Base-by-base conservation (phyloP, 1,140 invertebrate species). In the Tribolium castaneum region DNA sequence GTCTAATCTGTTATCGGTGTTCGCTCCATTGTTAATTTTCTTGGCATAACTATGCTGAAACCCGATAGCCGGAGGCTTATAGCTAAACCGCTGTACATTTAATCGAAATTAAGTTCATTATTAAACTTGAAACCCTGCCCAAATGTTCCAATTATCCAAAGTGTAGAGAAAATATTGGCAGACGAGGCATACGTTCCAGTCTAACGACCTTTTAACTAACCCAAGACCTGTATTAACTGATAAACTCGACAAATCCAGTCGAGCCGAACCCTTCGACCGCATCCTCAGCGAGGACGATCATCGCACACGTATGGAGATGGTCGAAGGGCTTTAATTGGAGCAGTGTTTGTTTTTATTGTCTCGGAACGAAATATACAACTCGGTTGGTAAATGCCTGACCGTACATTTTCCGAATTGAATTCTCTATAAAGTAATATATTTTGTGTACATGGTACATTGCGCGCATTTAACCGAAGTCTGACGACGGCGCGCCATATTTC, bases 341-440 rank as follows among this genome's bases (percentile, higher is more conserved):
- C 9, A 1, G 59, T 66, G 13, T 66, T 35, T 66, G 30, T 66
- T 66, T 35, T 35, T 66, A 66, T 66, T 66, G 59, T 59, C 25
- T 22, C 30, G n/a, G 12, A 80, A 80, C 54, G 51, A 30, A 30
- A 77, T 78, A 78, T 78, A 78, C 66, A 80, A 77, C 66, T 71
- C 62, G 71, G 73, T 45, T 73, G 72, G 71, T 70, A 76, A 78
- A 80, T 78, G 74, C 59, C 79, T 74, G 73, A 78, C 79, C 75
- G 78, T 80, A 80, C 79, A 78, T 80, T 80, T 80, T 78, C 71
- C 72, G 76, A 80, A 80, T 80, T 80, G 76, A 80, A 80, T 80
- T 80, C 77, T 80, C 79, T 80, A 80, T 77, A 74, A 77, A 56
- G 77, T 77, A 80, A 80, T 80, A 80, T 80, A 80, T 80, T 78